These are phyloP conservation scores for Philonicus albiceps DNA, from an alignment of 2,888 invertebrate species.

Conservation along the genomic window DNA sequence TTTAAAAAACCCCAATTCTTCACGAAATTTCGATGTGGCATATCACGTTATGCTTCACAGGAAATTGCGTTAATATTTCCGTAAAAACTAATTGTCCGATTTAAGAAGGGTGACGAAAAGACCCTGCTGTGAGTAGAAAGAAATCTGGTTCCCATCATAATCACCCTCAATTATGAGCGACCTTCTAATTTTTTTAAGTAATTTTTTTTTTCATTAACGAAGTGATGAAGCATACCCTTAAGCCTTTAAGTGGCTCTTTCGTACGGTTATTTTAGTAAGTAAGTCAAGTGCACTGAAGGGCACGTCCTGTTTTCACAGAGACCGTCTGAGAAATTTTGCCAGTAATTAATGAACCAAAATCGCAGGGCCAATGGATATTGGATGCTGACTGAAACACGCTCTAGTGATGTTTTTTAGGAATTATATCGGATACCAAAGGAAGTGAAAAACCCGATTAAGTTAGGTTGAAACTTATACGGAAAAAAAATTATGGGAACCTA, in stretches of 20 bases:
- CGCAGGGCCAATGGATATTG: neutral
- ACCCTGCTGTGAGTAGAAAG: neutral
- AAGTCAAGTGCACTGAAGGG: neutral
- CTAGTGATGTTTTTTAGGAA: neutral
- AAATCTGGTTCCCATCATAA: neutral
- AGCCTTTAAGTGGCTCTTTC: neutral
- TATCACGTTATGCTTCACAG: neutral
- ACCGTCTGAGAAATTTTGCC: neutral
- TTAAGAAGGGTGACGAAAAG: neutral
- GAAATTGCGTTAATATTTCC: neutral
- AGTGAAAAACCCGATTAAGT: too few relatives aligned
- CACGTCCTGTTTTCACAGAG: neutral
- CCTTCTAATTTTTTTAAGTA: neutral
- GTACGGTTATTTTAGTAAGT: neutral
- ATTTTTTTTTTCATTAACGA: neutral
- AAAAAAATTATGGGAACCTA: too few relatives aligned
- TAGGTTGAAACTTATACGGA: too few relatives aligned
- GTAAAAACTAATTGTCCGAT: neutral
- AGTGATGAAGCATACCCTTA: neutral
- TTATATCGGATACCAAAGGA: neutral
- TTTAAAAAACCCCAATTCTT: neutral
- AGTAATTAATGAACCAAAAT: neutral
- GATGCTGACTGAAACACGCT: neutral
- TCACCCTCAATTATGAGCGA: neutral
- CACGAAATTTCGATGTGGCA: neutral